Evolutionary conservation across 2,888 invertebrate species (phyloP).

Genomic region (Eutolmus rufibarbis): DNA sequence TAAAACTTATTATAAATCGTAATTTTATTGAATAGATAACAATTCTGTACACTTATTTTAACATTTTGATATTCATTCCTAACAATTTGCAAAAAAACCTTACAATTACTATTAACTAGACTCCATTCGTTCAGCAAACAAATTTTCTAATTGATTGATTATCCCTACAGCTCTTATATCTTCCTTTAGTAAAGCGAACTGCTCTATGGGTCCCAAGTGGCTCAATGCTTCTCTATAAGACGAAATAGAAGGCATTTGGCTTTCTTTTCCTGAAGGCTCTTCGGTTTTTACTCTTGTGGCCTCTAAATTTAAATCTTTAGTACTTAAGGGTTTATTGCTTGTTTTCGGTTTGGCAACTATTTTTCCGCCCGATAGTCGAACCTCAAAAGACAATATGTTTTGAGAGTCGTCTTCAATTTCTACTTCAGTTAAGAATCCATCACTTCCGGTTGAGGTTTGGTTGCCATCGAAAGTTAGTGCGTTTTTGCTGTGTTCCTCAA

Average conservation of each 20-base stretch:
- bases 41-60: no score
- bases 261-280: neutral
- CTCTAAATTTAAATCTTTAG: neutral
- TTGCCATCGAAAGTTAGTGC: neutral
- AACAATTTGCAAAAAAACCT: no score
- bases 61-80: no score
- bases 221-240: slow-evolving; percentile 38
- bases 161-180: slow-evolving; percentile 39
- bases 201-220: slow-evolving; percentile 38
- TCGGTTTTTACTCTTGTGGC: neutral
- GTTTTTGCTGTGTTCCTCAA: no score
- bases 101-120: neutral
- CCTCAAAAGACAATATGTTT: neutral
- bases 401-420: neutral
- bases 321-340: neutral
- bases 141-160: slow-evolving; percentile 42
- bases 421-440: neutral
- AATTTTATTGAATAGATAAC: no score
- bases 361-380: neutral
- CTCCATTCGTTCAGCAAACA: slow-evolving; percentile 30
- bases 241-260: neutral
- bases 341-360: neutral
- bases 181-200: slow-evolving; percentile 37
- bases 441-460: neutral
- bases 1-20: no score